Percentiles rank a stretch among this genome's conserved stretches.
Evolutionary conservation across 1,140 invertebrate genomes (phyloP).

Genomic region (Trigoniulus corallinus): DNA sequence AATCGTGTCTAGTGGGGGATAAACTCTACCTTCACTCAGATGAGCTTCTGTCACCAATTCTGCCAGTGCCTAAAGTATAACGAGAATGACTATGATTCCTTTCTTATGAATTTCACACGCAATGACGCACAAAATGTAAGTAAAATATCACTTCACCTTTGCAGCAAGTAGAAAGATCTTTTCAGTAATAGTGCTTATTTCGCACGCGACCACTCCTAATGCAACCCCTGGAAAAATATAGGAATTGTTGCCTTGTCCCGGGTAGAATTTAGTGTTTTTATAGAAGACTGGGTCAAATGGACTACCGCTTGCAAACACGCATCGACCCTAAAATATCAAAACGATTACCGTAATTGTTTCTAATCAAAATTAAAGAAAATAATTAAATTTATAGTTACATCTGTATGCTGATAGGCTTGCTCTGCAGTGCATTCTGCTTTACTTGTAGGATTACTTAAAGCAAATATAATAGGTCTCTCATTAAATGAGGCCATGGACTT

Average conservation of each 20-base stretch:
- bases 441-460: conserved; percentile 86
- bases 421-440: conserved; percentile 95
- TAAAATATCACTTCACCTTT: conserved; percentile 33
- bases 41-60: conserved; percentile 66
- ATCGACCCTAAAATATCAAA: conserved; percentile 46
- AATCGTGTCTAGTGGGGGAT: conserved; percentile 80
- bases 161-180: conserved; percentile 80
- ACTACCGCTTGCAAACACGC: conserved; percentile 80
- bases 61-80: conserved; percentile 46
- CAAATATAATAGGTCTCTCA: conserved; percentile 79
- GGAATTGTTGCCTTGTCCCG: conserved; percentile 91
- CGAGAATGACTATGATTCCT: background rate
- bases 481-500: conserved; percentile 70
- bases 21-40: conserved; percentile 73
- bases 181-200: conserved; percentile 74
- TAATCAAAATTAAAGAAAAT: conserved; percentile 5
- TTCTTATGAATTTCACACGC: conserved; percentile 7
- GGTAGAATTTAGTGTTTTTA: conserved; percentile 59
- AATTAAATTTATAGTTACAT: conserved; percentile 45
- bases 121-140: background rate
- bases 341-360: too few relatives aligned
- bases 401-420: conserved; percentile 67
- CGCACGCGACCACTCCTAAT: conserved; percentile 68
- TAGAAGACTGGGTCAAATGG: conserved; percentile 68
- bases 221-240: conserved; percentile 93